Evolutionary conservation across 2,113 vertebrate genomes (phyloP).

Genomic region (Eira barbara): DNA sequence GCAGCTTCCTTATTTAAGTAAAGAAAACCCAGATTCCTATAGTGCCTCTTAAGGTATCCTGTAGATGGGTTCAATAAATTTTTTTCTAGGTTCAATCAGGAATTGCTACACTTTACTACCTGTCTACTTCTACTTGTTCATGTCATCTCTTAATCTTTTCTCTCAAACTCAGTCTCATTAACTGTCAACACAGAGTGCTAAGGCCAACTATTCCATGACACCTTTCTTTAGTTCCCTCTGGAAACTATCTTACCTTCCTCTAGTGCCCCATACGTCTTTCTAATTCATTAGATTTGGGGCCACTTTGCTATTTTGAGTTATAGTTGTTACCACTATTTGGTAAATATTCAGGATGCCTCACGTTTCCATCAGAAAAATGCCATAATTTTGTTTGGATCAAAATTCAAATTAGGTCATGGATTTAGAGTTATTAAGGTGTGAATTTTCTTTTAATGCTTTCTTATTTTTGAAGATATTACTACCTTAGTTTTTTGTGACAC

Average conservation of each 20-base stretch:
- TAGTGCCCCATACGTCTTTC: not conserved
- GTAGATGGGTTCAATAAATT: accelerated
- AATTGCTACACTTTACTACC: not conserved
- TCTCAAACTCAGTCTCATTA: not conserved
- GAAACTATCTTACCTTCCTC: not conserved
- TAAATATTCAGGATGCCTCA: not conserved
- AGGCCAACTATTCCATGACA: accelerated
- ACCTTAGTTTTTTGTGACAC: not conserved
- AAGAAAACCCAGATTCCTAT: accelerated
- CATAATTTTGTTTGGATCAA: not conserved
- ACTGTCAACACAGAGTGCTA: not conserved
- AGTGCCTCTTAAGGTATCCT: not conserved
- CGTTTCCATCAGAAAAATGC: not conserved
- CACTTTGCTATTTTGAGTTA: not conserved
- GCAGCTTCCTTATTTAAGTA: not conserved
- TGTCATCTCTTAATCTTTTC: no score
- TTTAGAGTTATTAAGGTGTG: not conserved
- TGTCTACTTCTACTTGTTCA: not conserved
- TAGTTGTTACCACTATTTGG: not conserved
- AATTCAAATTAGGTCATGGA: not conserved
- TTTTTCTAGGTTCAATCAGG: not conserved
- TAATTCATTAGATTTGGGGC: accelerated
- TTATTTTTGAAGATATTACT: not conserved
- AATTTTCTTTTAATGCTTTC: not conserved
- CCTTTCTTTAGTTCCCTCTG: no score